Conservation (phyloP, 2,888 invertebrate species). For the Pyralis farinalis region DNA sequence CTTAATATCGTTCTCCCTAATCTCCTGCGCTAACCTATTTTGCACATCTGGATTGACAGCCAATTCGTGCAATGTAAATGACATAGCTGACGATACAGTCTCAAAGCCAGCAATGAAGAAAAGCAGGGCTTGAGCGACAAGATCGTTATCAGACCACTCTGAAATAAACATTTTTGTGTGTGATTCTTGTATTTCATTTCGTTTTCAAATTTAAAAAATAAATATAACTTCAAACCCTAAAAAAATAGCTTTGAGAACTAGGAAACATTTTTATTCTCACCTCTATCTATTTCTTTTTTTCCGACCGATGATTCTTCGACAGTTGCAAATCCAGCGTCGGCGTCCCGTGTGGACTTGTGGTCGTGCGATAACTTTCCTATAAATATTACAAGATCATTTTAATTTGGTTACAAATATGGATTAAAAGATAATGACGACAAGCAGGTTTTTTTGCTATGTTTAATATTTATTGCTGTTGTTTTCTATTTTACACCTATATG, state of each 20-base stretch:
- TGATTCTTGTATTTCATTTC: no score
- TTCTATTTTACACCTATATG: no score
- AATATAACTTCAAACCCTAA: no score
- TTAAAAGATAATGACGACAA: no score
- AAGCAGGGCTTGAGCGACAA: constrained; percentile 64
- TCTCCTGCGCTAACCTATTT: no score
- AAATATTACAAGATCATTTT: no score
- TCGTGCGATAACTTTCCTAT: constrained; percentile 39
- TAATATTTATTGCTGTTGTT: no score
- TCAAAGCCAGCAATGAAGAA: constrained; percentile 81
- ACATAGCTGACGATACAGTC: constrained; percentile 51
- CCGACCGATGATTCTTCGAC: constrained; percentile 60
- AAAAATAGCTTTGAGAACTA: no score
- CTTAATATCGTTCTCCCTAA: constrained; percentile 58
- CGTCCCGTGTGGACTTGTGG: constrained; percentile 27
- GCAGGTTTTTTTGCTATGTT: no score
- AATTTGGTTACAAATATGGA: no score
- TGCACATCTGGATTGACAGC: constrained; percentile 77
- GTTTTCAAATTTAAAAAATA: no score
- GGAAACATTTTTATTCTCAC: constrained; percentile 21
- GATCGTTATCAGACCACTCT: constrained; percentile 57
- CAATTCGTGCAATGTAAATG: constrained; percentile 77
- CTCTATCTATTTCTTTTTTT: constrained; percentile 37
- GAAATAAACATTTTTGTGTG: constrained; percentile 9
- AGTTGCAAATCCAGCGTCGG: constrained; percentile 55